phyloP scores from a whole-genome alignment of 2,797 vertebrate species.

The Gallinago solitaria region DNA sequence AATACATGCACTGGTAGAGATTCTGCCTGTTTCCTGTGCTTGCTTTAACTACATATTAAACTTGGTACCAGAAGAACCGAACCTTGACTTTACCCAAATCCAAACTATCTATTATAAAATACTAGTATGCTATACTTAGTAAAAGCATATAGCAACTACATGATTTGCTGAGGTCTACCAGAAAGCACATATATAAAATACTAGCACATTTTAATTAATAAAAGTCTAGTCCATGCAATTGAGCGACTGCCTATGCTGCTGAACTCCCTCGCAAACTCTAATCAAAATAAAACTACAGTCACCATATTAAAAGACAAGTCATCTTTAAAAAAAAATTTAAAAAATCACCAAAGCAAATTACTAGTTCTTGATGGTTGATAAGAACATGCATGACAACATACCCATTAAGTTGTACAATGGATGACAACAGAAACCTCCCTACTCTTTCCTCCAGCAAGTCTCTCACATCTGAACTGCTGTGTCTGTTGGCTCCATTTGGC shows the following conservation, averaged over 20 bases:
- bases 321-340: background rate
- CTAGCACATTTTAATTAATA: background rate
- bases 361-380: background rate
- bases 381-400: accelerated
- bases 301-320: background rate
- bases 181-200: background rate
- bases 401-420: background rate
- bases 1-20: background rate
- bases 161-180: background rate
- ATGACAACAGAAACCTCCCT: background rate
- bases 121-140: background rate
- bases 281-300: background rate
- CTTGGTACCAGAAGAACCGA: background rate
- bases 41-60: background rate
- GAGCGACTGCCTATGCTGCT: background rate
- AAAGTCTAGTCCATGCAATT: background rate
- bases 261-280: background rate
- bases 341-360: background rate
- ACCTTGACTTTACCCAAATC: background rate
- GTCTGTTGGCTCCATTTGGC: background rate
- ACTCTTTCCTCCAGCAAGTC: background rate
- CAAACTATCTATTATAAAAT: background rate
- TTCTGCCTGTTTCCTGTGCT: background rate
- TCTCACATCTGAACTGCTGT: background rate
- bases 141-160: background rate